These are phyloP conservation scores for Sebastes miniatus DNA, from an alignment of 2,797 vertebrate genomes.

Conservation along the genomic window DNA sequence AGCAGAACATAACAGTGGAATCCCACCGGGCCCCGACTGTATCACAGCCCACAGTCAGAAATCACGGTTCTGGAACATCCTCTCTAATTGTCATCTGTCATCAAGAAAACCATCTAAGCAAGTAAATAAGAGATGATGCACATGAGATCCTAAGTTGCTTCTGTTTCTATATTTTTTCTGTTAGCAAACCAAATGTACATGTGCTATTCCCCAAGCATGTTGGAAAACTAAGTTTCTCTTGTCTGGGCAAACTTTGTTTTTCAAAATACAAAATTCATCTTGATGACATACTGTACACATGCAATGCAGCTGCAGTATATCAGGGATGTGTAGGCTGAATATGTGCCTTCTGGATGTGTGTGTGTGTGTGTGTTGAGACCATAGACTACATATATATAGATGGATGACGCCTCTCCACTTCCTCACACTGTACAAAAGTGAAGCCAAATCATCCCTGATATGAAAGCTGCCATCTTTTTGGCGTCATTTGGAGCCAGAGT, in stretches of 20 bases:
- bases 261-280: slow-evolving; percentile 17
- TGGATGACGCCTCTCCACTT: too few relatives aligned
- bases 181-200: slow-evolving; percentile 7
- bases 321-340: not conserved
- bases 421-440: too few relatives aligned
- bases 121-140: slow-evolving; percentile 65
- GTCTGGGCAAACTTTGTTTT: slow-evolving; percentile 25
- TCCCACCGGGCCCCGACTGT: slow-evolving; percentile 63
- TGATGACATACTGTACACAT: slow-evolving; percentile 3
- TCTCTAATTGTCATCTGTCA: slow-evolving; percentile 74
- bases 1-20: slow-evolving; percentile 77
- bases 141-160: slow-evolving; percentile 44
- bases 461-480: too few relatives aligned
- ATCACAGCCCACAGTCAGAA: slow-evolving; percentile 66
- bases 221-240: slow-evolving; percentile 3
- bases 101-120: slow-evolving; percentile 57
- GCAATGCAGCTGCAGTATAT: slow-evolving; percentile 1
- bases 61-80: slow-evolving; percentile 72
- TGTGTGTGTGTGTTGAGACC: not conserved
- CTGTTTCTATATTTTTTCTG: slow-evolving; percentile 18
- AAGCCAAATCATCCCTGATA: too few relatives aligned
- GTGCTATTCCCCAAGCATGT: slow-evolving; percentile 33
- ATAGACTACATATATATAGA: too few relatives aligned
- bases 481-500: too few relatives aligned
- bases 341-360: not conserved